phyloP scores from a whole-genome alignment of 2,797 vertebrate genomes.

The Bradypus variegatus region DNA sequence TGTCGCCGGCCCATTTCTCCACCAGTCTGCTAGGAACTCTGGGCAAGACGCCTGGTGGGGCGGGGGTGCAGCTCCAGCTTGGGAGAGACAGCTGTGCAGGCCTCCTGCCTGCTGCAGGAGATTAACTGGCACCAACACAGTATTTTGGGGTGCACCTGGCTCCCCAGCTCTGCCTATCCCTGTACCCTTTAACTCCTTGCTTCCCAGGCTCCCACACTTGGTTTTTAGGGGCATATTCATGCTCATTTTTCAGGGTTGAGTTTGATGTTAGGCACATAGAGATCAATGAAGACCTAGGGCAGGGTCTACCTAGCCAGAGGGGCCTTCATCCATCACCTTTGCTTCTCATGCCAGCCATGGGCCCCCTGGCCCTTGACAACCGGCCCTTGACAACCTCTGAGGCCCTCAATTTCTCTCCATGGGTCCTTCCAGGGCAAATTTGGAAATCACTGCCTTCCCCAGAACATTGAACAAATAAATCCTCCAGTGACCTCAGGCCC shows the following conservation, averaged over 20 bases:
- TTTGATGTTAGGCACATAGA: neutral
- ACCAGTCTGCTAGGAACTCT: neutral
- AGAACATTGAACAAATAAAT: neutral
- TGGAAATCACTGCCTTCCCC: neutral
- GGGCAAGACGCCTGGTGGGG: neutral
- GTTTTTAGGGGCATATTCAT: neutral
- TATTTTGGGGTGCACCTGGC: conserved; percentile 38
- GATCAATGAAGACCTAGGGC: neutral
- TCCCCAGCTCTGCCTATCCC: neutral
- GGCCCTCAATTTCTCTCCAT: neutral
- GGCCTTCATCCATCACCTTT: neutral
- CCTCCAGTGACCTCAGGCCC: neutral
- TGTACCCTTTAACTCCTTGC: conserved; percentile 53
- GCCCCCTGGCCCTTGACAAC: neutral
- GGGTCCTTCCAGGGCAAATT: neutral
- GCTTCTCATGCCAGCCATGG: neutral
- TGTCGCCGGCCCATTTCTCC: neutral
- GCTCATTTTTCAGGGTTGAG: neutral
- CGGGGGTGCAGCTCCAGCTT: neutral
- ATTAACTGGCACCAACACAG: conserved; percentile 53
- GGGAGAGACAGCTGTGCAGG: conserved; percentile 62
- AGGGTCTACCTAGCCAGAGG: neutral
- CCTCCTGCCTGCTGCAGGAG: conserved; percentile 61
- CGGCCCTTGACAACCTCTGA: neutral
- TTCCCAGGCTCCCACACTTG: neutral